phyloP scores from a whole-genome alignment of 2,797 vertebrate genomes.

The Heliangelus exortis region DNA sequence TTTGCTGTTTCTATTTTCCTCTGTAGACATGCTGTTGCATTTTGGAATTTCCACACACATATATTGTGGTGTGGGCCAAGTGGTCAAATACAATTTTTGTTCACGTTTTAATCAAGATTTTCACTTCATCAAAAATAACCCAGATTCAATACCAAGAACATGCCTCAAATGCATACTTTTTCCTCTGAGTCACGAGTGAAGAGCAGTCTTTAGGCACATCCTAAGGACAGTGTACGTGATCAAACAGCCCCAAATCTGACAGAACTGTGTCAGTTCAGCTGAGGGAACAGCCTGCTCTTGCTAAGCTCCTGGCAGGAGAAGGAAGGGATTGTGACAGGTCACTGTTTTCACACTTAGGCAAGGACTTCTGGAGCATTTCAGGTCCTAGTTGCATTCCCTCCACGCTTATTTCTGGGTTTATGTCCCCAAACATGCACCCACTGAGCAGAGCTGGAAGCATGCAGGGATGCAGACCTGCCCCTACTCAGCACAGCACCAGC shows the following conservation, averaged over 20 bases:
- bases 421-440: fast-evolving
- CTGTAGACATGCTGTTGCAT: neutral
- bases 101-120: neutral
- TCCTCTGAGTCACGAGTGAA: constrained; percentile 24
- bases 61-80: neutral
- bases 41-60: neutral
- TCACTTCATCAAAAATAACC: neutral
- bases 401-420: fast-evolving
- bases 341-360: neutral
- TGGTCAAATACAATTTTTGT: neutral
- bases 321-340: constrained; percentile 11
- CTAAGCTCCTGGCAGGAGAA: constrained; percentile 23
- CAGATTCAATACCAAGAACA: neutral
- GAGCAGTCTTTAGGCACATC: constrained; percentile 22
- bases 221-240: constrained; percentile 18
- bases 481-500: neutral
- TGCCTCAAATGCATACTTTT: neutral
- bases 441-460: neutral
- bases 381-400: neutral
- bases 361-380: neutral
- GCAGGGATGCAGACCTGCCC: neutral
- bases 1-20: neutral
- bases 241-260: constrained; percentile 31
- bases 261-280: constrained; percentile 50
- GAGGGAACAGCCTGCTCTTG: constrained; percentile 20